Base-by-base conservation (phyloP, 2,888 invertebrate genomes). In the Plusia festucae region DNA sequence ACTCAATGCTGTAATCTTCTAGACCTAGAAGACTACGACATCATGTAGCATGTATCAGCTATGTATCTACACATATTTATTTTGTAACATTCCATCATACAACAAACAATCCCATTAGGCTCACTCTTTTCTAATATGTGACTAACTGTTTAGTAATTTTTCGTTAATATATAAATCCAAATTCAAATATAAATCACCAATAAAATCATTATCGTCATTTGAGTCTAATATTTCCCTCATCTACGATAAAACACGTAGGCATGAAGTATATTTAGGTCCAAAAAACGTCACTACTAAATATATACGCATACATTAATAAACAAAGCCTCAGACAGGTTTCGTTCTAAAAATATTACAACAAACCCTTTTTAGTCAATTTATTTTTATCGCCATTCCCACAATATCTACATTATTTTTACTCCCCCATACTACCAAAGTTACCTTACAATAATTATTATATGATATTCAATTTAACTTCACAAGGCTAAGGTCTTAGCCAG, bases 341-440 rank as follows among this genome's bases (percentile, higher is more conserved):
- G 8, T n/a, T 11, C 56, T 53, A 54, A 63, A 79, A 68, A 65
- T 68, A 65, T 57, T 56, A 49, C 16, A 59, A 54, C 40, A 53
- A 52, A 16, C 44, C 44, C 27, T 61, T 65, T n/a, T 65, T 55
- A 68, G 9, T 0, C 40, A 32, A 32, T 7, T 64, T 68, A 62
- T 66, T 79, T 78, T 76, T 68, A 59, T 11, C 22, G 52, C 56
- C 6, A 9, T 46, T 16, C 27, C 53, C 8, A 58, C 22, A 71
- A 77, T 52, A 34, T 53, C 53, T 51, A 7, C 13, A 51, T 68
- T 69, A 67, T 58, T 61, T 68, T 60, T 52, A 61, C 16, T 20
- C 24, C n/a, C 40, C 11, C 30, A 40, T 49, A 52, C 60, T 63
- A 64, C 54, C n/a, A n/a, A 61, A 62, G 76, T 68, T 62, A 71